Evolutionary conservation across 2,888 invertebrate species (phyloP).

Genomic region (Drosophila acutilabella): DNA sequence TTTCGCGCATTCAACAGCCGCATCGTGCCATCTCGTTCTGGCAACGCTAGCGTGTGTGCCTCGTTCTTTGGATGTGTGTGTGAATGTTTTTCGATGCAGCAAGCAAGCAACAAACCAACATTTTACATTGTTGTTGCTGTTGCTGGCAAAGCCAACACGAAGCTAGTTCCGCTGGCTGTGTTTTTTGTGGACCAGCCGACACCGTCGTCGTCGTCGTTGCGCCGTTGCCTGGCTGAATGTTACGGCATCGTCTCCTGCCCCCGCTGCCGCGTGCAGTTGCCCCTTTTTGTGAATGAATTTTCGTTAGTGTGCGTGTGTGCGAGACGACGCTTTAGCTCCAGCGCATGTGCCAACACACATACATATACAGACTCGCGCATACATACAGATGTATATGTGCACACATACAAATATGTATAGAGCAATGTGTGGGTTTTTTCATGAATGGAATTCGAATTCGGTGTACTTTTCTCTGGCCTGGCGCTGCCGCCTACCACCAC

Average conservation of each 20-base stretch:
- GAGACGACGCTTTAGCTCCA: constrained; percentile 60
- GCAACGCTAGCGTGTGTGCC: constrained; percentile 52
- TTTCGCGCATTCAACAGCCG: constrained; percentile 39
- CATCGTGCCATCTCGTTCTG: constrained; percentile 56
- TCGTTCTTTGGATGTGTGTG: constrained; percentile 30
- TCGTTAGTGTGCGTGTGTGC: constrained; percentile 46
- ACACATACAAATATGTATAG: constrained; percentile 31
- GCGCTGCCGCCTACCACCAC: constrained; percentile 56
- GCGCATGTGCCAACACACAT: constrained; percentile 73
- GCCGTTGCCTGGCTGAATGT: constrained; percentile 61
- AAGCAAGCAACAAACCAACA: constrained; percentile 63
- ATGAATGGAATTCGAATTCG: constrained; percentile 81
- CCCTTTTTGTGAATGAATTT: constrained; percentile 80
- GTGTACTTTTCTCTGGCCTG: constrained; percentile 76
- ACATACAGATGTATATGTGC: constrained; percentile 27
- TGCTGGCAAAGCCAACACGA: constrained; percentile 56
- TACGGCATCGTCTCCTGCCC: constrained; percentile 67
- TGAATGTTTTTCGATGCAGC: constrained; percentile 62
- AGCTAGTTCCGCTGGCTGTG: constrained; percentile 67
- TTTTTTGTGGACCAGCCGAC: constrained; percentile 48
- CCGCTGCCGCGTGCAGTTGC: constrained; percentile 65
- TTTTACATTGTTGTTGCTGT: constrained; percentile 45
- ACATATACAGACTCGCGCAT: constrained; percentile 36
- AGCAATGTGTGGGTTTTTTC: constrained; percentile 80
- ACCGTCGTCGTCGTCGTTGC: constrained; percentile 9